Evolutionary conservation across 2,113 vertebrate genomes (phyloP).

Genomic region (Trogon melanurus): DNA sequence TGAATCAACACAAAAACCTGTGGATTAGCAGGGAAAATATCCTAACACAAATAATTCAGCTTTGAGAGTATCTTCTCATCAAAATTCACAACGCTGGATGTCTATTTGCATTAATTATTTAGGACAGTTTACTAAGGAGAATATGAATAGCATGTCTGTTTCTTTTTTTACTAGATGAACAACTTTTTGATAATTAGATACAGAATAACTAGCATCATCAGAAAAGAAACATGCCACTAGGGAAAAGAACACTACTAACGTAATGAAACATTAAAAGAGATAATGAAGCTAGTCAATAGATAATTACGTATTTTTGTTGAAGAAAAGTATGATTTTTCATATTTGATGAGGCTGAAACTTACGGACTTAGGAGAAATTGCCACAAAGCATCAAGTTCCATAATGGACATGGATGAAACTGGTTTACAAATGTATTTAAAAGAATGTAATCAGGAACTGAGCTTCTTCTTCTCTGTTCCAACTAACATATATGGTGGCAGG

Average conservation of each 20-base stretch:
- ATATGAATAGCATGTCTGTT: constrained; percentile 35
- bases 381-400: background rate
- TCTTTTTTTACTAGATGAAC: constrained; percentile 52
- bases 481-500: background rate
- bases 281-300: constrained; percentile 46
- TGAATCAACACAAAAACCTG: constrained; percentile 16
- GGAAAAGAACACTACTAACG: background rate
- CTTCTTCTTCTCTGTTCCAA: background rate
- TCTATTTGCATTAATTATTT: constrained; percentile 66
- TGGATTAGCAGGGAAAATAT: constrained; percentile 6
- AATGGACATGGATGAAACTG: background rate
- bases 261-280: constrained; percentile 54
- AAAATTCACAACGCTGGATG: constrained; percentile 36
- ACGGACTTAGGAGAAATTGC: background rate
- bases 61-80: constrained; percentile 41
- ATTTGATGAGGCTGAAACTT: background rate
- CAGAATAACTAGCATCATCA: constrained; percentile 44
- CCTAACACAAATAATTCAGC: constrained; percentile 36
- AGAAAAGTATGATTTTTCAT: background rate
- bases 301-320: background rate
- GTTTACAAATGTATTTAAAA: background rate
- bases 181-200: constrained; percentile 58
- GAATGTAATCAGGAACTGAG: background rate
- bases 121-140: constrained; percentile 58
- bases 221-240: background rate